A percentile compares a stretch with the other conserved stretches of the same genome.
Conservation (phyloP, 2,888 invertebrate genomes). For the Tuberolachnus salignus region DNA sequence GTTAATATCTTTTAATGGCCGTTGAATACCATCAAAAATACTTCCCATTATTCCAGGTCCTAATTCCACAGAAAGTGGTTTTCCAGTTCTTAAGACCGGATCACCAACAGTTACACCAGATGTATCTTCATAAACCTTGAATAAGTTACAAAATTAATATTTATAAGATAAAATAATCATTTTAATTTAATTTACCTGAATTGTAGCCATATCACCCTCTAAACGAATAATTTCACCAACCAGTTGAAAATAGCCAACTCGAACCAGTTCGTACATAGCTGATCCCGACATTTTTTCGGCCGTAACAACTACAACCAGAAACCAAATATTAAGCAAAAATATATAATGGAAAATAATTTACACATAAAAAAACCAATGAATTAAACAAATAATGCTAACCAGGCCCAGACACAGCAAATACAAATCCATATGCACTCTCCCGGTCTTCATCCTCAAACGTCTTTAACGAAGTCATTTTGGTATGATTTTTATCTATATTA, state of each 20-base stretch:
- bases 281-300: slow-evolving; percentile 99
- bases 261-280: slow-evolving; percentile 99
- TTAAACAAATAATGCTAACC: slow-evolving; percentile 68
- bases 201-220: slow-evolving; percentile 99
- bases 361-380: no score
- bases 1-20: slow-evolving; percentile 95
- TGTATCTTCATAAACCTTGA: slow-evolving; percentile 87
- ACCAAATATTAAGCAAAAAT: slow-evolving; percentile 23
- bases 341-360: slow-evolving; percentile 32
- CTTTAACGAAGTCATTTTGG: slow-evolving; percentile 65
- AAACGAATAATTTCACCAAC: slow-evolving; percentile 99
- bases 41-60: slow-evolving; percentile 96
- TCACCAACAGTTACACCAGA: slow-evolving; percentile 99
- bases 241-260: slow-evolving; percentile 96
- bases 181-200: slow-evolving; percentile 75
- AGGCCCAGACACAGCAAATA: slow-evolving; percentile 97
- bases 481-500: slow-evolving; percentile 34
- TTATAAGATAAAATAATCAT: not conserved
- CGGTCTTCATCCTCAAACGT: slow-evolving; percentile 82
- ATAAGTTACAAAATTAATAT: slow-evolving; percentile 21
- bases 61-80: slow-evolving; percentile 97
- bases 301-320: slow-evolving; percentile 81
- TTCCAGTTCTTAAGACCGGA: slow-evolving; percentile 97
- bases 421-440: slow-evolving; percentile 91
- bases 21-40: slow-evolving; percentile 99